A percentile compares a stretch with the other conserved stretches of the same genome.
Conservation (phyloP, 2,888 invertebrate species). For the Ischnus inquisitorius region DNA sequence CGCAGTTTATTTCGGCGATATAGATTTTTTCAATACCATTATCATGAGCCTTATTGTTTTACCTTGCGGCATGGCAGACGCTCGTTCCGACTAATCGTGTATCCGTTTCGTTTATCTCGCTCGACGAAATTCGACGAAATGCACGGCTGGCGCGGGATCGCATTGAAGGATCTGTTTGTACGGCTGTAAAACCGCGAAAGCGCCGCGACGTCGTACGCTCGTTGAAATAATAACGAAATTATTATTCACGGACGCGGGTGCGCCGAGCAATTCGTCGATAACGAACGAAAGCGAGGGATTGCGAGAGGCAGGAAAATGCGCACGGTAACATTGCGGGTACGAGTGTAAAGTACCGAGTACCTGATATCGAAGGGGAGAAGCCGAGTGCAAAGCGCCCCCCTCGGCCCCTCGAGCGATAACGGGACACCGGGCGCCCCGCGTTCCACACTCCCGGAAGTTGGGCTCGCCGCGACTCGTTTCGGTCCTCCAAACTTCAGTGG, state of each 20-base stretch:
- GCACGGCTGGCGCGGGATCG: not conserved
- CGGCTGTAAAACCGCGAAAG: not conserved
- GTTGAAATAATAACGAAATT: not conserved
- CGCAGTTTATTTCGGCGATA: not conserved
- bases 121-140: not conserved
- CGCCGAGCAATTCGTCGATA: not conserved
- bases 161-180: not conserved
- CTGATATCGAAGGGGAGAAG: conserved; percentile 20
- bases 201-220: not conserved
- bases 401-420: conserved; percentile 61
- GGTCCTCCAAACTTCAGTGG: conserved; percentile 34
- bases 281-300: not conserved
- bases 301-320: conserved; percentile 2
- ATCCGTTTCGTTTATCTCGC: not conserved
- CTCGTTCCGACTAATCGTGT: not conserved
- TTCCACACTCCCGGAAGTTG: conserved; percentile 64
- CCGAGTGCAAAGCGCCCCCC: conserved; percentile 53
- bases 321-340: not conserved
- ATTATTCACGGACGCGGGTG: not conserved
- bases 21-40: not conserved
- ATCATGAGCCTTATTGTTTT: not conserved
- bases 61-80: not conserved
- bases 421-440: conserved; percentile 55
- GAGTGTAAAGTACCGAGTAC: conserved; percentile 14
- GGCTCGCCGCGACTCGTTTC: conserved; percentile 36